Evolutionary conservation across 2,113 vertebrate genomes (phyloP), one percentile per base, ranked within the genome.

Genomic region (Aptenodytes patagonicus): DNA sequence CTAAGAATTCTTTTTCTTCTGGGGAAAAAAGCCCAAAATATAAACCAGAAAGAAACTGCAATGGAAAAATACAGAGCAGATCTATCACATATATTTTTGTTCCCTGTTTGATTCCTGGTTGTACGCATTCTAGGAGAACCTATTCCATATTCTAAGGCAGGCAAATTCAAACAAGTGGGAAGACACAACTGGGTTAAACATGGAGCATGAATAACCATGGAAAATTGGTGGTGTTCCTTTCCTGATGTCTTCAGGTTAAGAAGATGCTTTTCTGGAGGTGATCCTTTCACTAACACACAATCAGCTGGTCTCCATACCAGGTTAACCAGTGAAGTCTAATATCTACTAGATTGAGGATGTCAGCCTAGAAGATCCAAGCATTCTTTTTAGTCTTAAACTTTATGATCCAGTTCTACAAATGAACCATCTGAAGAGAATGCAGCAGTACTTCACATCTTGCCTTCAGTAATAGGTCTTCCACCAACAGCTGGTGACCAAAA

Each of bases 21-120:
- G 1, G 8, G 20, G 17, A 92, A 61, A 65, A 38, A 29, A 28
- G 7, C 7, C 24, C n/a, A 54, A 95, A 96, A 90, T 40, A 87
- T 17, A 91, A 91, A 91, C 66, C 84, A 96, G 87, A 93, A 89
- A 55, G 44, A 76, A 91, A 90, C 5, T 57, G 32, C 21, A 69
- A 10, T 52, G 47, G 58, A 61, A 83, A 71, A 95, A 80, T 10
- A 83, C 3, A 1, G 61, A 87, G 47, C 40, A 76, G 31, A 80
- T 61, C 36, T 58, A 40, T 34, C 34, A 21, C 17, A 38, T 3
- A 2, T 17, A 76, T 68, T 71, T 84, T 76, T 87, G 26, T 57
- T 92, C 57, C 14, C 10, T 77, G 13, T 52, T 93, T 89, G 60
- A 58, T 38, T 91, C 46, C 58, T 51, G 8, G 12, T 49, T 82